phyloP scores from a whole-genome alignment of 1,140 invertebrate genomes.

The Dendroctonus valens region DNA sequence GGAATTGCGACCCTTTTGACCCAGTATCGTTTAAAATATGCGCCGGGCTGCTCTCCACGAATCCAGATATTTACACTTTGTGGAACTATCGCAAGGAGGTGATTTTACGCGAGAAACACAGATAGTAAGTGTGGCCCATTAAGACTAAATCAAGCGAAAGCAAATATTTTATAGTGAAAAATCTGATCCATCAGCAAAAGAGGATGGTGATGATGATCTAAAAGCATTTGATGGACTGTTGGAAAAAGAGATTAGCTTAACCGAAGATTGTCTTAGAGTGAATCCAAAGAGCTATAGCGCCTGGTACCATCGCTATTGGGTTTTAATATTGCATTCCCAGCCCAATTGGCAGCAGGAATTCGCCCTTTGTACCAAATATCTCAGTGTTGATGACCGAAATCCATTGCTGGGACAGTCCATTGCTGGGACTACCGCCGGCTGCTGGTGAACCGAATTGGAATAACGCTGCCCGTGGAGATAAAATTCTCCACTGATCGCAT shows the following conservation, averaged over 20 bases:
- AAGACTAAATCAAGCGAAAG: slow-evolving; percentile 13
- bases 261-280: slow-evolving; percentile 75
- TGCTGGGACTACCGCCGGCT: slow-evolving; percentile 90
- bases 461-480: slow-evolving; percentile 72
- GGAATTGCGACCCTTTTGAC: slow-evolving; percentile 66
- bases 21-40: slow-evolving; percentile 72
- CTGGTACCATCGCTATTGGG: slow-evolving; percentile 93
- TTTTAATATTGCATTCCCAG: slow-evolving; percentile 70
- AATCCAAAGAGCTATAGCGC: slow-evolving; percentile 93
- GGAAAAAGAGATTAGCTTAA: slow-evolving; percentile 75
- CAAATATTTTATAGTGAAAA: not conserved
- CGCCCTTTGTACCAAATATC: slow-evolving; percentile 78
- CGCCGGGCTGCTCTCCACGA: slow-evolving; percentile 69
- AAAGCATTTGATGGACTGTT: slow-evolving; percentile 59
- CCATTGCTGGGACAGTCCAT: slow-evolving; percentile 96
- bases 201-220: slow-evolving; percentile 45
- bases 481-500: slow-evolving; percentile 82
- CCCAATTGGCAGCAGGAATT: slow-evolving; percentile 86
- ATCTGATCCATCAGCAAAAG: slow-evolving; percentile 2
- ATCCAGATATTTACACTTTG: slow-evolving; percentile 88
- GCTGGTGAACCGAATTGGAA: slow-evolving; percentile 65
- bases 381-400: slow-evolving; percentile 93
- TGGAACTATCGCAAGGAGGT: slow-evolving; percentile 94
- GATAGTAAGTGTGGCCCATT: slow-evolving; percentile 31
- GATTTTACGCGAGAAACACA: slow-evolving; percentile 55